Conservation (phyloP, 2,888 invertebrate species). For the Holacanthella duospinosa region DNA sequence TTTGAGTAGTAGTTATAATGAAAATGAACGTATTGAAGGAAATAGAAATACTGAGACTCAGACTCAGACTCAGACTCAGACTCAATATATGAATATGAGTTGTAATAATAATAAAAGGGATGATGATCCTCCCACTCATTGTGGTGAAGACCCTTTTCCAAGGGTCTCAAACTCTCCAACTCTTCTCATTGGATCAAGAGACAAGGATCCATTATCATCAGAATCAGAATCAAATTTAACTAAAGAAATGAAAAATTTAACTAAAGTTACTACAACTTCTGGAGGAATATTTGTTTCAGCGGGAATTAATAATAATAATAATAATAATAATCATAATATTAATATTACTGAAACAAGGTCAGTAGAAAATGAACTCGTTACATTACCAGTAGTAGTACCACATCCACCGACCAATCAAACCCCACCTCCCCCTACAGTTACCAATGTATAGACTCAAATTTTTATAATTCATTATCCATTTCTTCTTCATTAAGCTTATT, state of each 20-base stretch:
- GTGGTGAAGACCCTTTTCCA: neutral
- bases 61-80: neutral
- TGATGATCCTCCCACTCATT: neutral
- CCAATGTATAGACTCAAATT: neutral
- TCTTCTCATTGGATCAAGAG: slow-evolving; percentile 7
- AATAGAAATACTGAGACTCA: neutral
- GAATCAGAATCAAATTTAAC: neutral
- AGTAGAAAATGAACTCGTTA: neutral
- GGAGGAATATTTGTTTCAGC: slow-evolving; percentile 36
- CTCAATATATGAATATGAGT: neutral
- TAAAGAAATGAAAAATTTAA: slow-evolving; percentile 31
- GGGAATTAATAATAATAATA: slow-evolving; percentile 32
- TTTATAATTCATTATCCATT: neutral
- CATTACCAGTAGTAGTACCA: neutral
- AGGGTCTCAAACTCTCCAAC: slow-evolving; percentile 2
- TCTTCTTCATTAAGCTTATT: neutral
- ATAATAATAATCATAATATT: neutral
- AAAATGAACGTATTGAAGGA: neutral
- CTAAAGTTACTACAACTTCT: slow-evolving; percentile 36
- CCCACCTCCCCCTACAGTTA: neutral
- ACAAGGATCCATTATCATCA: neutral
- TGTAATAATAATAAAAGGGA: neutral
- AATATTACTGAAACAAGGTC: too few relatives aligned
- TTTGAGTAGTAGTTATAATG: neutral
- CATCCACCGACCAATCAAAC: neutral